Conservation (phyloP, 2,797 vertebrate genomes). For the Dendrocincla fuliginosa region DNA sequence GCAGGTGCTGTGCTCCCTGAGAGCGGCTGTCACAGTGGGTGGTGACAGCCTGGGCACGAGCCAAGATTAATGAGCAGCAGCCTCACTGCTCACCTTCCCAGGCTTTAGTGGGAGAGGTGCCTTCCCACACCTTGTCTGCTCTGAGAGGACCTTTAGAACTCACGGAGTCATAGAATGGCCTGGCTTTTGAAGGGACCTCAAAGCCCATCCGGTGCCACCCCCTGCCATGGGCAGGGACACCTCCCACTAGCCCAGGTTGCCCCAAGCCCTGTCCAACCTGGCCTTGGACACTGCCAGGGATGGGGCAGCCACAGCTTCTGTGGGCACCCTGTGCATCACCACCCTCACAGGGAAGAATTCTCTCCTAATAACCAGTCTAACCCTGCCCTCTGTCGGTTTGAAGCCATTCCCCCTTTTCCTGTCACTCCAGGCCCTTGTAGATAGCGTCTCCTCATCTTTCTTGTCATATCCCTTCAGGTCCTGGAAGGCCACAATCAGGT, state of each 20-base stretch:
- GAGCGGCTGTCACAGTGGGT: not conserved
- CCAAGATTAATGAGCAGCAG: not conserved
- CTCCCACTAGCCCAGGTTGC: not conserved
- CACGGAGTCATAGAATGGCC: not conserved
- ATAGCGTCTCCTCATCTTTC: not conserved
- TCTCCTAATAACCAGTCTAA: not conserved
- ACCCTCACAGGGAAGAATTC: not conserved
- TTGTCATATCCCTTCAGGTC: not conserved
- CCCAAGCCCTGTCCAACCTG: not conserved
- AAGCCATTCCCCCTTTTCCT: not conserved
- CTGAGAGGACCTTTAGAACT: not conserved
- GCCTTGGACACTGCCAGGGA: not conserved
- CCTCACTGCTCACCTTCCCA: not conserved
- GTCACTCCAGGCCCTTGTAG: not conserved
- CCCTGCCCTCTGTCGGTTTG: not conserved
- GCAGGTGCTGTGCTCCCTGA: not conserved
- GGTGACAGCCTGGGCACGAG: rapidly evolving
- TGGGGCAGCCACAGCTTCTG: not conserved
- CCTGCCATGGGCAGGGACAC: not conserved
- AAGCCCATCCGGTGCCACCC: not conserved
- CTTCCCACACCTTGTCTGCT: not conserved
- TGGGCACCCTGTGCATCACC: not conserved
- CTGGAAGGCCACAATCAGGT: not conserved
- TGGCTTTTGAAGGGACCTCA: not conserved
- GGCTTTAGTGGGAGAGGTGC: not conserved